Conservation (phyloP, 2,888 invertebrate genomes). For the Colletes collaris region DNA sequence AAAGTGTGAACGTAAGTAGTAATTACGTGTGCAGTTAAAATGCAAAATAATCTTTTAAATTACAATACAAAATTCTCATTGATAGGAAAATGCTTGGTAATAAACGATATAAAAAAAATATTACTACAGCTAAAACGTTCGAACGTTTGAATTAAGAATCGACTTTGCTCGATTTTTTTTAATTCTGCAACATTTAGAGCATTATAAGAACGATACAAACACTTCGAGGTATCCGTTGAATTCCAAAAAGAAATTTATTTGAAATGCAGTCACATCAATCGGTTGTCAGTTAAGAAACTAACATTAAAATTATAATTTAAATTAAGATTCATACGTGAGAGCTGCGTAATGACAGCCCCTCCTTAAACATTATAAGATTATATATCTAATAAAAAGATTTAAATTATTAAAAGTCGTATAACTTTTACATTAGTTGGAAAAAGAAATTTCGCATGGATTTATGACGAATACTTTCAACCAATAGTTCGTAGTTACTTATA, state of each 20-base stretch:
- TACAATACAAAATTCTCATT: background rate
- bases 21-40: background rate
- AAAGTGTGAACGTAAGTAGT: background rate
- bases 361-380: background rate
- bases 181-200: too few relatives aligned
- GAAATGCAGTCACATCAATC: conserved; percentile 1
- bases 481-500: background rate
- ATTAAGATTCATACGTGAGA: background rate
- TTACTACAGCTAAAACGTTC: background rate
- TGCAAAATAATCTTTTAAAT: background rate
- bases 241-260: background rate
- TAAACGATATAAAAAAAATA: background rate
- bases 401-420: too few relatives aligned
- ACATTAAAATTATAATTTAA: conserved; percentile 18
- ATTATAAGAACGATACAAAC: background rate
- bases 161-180: background rate
- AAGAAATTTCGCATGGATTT: conserved; percentile 3
- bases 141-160: background rate
- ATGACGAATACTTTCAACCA: conserved; percentile 8
- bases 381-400: background rate
- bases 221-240: background rate
- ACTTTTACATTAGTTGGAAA: background rate
- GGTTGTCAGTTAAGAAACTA: conserved; percentile 3
- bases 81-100: background rate
- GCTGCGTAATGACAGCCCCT: background rate